Evolutionary conservation across 2,113 vertebrate species (phyloP).

Genomic region (Mus pahari): DNA sequence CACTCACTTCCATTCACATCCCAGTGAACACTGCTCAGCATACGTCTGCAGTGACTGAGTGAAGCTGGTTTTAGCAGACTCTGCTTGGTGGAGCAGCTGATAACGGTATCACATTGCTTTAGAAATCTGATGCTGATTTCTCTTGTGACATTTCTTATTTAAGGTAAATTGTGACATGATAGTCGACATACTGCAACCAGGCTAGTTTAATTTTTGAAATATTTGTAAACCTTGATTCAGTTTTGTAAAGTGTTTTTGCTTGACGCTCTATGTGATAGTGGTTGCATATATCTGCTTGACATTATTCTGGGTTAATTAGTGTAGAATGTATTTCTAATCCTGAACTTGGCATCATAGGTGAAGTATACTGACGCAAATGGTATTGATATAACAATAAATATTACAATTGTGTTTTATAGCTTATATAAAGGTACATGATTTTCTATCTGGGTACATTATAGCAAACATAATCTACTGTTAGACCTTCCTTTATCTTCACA

Average conservation of each 20-base stretch:
- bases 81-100: neutral
- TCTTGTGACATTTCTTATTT: neutral
- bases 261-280: neutral
- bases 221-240: neutral
- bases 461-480: neutral
- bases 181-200: neutral
- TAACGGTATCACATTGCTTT: neutral
- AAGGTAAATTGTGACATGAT: neutral
- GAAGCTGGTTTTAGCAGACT: neutral
- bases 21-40: neutral
- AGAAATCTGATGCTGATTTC: neutral
- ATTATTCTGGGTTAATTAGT: neutral
- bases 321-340: neutral
- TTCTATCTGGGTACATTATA: neutral
- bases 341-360: neutral
- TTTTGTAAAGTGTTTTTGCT: neutral
- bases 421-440: neutral
- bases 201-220: neutral
- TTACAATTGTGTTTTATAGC: neutral
- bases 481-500: slow-evolving; percentile 15
- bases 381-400: neutral
- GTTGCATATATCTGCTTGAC: neutral
- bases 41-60: neutral
- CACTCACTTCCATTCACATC: neutral
- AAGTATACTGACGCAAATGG: neutral